phyloP scores from a whole-genome alignment of 2,888 invertebrate genomes.

The Drosophila algonquin region DNA sequence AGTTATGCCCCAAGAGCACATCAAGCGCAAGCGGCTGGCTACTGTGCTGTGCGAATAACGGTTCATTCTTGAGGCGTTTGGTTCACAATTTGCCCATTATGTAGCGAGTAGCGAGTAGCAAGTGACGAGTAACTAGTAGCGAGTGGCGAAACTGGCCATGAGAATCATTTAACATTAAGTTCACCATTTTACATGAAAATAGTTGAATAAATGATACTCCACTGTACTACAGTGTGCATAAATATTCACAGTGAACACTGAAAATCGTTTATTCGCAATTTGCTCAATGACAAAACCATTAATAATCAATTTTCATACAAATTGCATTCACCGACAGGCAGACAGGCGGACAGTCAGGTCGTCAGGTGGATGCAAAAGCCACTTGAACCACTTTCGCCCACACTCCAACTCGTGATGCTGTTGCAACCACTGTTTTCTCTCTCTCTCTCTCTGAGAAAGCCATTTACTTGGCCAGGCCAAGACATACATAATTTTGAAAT shows the following conservation, averaged over 20 bases:
- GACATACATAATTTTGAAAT: constrained; percentile 65
- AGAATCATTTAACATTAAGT: too few relatives aligned
- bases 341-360: neutral
- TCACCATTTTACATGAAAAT: too few relatives aligned
- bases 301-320: constrained; percentile 41
- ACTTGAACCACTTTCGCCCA: constrained; percentile 74
- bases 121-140: neutral
- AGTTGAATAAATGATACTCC: neutral
- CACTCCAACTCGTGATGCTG: constrained; percentile 39
- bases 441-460: constrained; percentile 27
- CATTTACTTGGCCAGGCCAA: constrained; percentile 47
- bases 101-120: neutral
- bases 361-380: constrained; percentile 5
- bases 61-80: constrained; percentile 18
- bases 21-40: constrained; percentile 15
- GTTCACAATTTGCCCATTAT: constrained; percentile 64
- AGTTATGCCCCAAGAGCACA: constrained; percentile 58
- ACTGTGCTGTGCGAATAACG: constrained; percentile 32
- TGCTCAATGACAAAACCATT: constrained; percentile 54
- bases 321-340: constrained; percentile 37
- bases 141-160: too few relatives aligned
- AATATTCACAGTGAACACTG: constrained; percentile 5
- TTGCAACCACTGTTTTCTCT: constrained; percentile 31
- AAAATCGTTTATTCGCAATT: constrained; percentile 52
- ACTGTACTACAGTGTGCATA: neutral